Conservation (phyloP, 2,888 invertebrate species). For the Mimumesa dahlbomi region DNA sequence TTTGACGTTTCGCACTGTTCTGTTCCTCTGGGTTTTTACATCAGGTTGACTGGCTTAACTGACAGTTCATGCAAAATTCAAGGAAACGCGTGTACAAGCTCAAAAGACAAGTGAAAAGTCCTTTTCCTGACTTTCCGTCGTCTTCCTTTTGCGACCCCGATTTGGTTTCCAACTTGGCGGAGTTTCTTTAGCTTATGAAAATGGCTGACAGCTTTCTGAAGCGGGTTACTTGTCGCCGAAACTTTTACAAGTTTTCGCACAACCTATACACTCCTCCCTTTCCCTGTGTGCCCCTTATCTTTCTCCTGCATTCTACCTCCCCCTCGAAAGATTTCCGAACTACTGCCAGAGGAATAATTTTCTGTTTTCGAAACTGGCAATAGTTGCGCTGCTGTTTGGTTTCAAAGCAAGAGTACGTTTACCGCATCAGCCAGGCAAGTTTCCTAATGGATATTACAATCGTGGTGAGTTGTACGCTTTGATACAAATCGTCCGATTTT, state of each 20-base stretch:
- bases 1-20: too few species aligned
- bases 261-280: constrained; percentile 18
- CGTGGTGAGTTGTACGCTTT: too few species aligned
- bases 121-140: constrained; percentile 26
- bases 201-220: constrained; percentile 58
- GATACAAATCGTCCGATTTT: too few species aligned
- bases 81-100: constrained; percentile 18
- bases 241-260: constrained; percentile 49
- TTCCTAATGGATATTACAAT: too few species aligned
- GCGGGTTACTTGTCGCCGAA: constrained; percentile 60
- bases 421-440: too few species aligned
- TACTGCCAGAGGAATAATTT: constrained; percentile 8
- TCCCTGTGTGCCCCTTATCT: not conserved
- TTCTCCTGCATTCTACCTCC: not conserved
- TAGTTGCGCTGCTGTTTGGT: too few species aligned
- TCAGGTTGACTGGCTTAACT: not conserved
- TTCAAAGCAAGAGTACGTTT: too few species aligned
- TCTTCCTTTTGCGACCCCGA: constrained; percentile 40
- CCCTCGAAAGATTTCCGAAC: constrained; percentile 4
- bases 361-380: not conserved
- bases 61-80: constrained; percentile 13
- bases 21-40: not conserved
- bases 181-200: constrained; percentile 60
- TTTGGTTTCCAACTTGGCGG: constrained; percentile 53
- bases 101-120: constrained; percentile 41